These are phyloP conservation scores for Eutrigla gurnardus DNA, from an alignment of 2,797 vertebrate genomes.

Conservation along the genomic window DNA sequence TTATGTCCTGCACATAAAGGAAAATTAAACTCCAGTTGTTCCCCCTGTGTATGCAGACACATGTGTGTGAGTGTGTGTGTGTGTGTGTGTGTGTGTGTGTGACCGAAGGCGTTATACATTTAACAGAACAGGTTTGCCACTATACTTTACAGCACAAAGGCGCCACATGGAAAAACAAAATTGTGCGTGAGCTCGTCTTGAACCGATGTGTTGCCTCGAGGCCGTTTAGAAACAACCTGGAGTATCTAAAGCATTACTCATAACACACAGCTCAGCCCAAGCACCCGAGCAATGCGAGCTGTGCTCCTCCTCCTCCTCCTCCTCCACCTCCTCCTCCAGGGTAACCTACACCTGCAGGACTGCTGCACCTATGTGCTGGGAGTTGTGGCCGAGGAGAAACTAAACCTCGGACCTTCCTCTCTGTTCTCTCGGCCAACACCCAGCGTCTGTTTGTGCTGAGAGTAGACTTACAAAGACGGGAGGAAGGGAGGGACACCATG, in stretches of 20 bases:
- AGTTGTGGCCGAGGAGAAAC: slow-evolving; percentile 43
- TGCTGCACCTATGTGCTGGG: slow-evolving; percentile 14
- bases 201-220: slow-evolving; percentile 21
- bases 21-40: not conserved
- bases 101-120: not conserved
- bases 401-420: slow-evolving; percentile 37
- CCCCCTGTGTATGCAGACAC: not conserved
- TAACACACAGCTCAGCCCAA: slow-evolving; percentile 4
- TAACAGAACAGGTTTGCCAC: slow-evolving; percentile 48
- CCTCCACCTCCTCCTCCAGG: not conserved
- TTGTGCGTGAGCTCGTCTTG: not conserved
- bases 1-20: not conserved
- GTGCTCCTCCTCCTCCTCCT: not conserved
- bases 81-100: not conserved
- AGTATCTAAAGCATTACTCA: slow-evolving; percentile 16
- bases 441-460: slow-evolving; percentile 61
- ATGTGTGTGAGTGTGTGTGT: not conserved
- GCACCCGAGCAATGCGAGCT: slow-evolving; percentile 5
- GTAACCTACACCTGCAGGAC: slow-evolving; percentile 21
- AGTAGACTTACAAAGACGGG: slow-evolving; percentile 52
- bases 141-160: not conserved
- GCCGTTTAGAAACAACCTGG: slow-evolving; percentile 21
- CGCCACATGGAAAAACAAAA: slow-evolving; percentile 7
- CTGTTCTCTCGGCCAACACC: slow-evolving; percentile 61
- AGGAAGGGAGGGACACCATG: slow-evolving; percentile 30